A percentile compares a stretch with the other conserved stretches of the same genome.
Conservation (phyloP, 2,888 invertebrate species). For the Mayetiola destructor region DNA sequence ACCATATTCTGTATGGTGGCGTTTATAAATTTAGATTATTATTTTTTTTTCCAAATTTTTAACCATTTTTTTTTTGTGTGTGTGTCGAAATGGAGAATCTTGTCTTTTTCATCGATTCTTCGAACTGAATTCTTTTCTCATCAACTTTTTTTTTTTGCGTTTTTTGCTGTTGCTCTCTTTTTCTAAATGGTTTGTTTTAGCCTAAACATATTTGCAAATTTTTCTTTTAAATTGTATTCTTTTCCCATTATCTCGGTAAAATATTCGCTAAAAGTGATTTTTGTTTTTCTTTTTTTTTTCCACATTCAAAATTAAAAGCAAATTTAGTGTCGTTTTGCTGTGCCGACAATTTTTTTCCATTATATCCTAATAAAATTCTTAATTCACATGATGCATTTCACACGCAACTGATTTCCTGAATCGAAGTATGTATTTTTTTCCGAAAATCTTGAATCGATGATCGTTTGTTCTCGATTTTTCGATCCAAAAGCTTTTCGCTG, state of each 20-base stretch:
- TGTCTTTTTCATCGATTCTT: too few relatives aligned
- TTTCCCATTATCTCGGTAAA: not conserved
- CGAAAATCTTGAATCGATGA: too few relatives aligned
- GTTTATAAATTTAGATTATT: not conserved
- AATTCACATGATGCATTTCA: not conserved
- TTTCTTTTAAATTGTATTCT: not conserved
- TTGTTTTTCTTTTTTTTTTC: not conserved
- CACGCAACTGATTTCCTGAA: too few relatives aligned
- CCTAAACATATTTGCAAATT: conserved; percentile 11
- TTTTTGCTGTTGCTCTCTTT: not conserved
- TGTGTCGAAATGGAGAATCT: too few relatives aligned
- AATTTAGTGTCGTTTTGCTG: conserved; percentile 12
- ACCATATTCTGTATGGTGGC: not conserved
- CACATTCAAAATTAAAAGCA: conserved; percentile 5
- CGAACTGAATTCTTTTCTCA: too few relatives aligned
- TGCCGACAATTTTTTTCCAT: conserved; percentile 7
- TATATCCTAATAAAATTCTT: conserved; percentile 6
- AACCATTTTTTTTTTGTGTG: not conserved
- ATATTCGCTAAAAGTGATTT: not conserved
- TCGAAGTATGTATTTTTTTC: too few relatives aligned
- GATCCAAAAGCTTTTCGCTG: too few relatives aligned
- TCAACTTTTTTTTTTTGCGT: not conserved
- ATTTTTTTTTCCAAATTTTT: not conserved
- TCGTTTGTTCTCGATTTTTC: too few relatives aligned
- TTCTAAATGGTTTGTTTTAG: conserved; percentile 12